Base-by-base conservation (phyloP, 2,888 invertebrate genomes). In the Spilarctia lutea region DNA sequence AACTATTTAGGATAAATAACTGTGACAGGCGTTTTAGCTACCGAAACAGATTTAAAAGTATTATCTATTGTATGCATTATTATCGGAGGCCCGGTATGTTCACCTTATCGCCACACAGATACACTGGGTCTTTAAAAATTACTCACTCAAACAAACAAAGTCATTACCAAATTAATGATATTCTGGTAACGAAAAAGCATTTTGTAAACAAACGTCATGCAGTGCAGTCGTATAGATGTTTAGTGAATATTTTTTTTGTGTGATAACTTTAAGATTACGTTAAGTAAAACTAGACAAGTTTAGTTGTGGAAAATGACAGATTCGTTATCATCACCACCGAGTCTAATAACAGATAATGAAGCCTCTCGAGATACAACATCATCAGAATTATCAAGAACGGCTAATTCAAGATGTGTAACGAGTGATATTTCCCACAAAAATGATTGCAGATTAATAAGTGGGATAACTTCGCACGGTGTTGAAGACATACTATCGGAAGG, bases 151-250 rank as follows among this genome's bases (percentile, higher is more conserved):
- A 91, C 85, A 88, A 87, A 91, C 86, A 87, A 92, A 92, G 91
- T 93, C 94, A 95, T 95, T 96, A 95, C 92, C 91, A 94, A 95
- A 95, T 95, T 94, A 94, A 95, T 94, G 91, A 92, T 87, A 90
- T 89, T 87, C 93, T 94, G 94, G 94, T 95, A 92, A 94, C 92
- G 90, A 94, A 94, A 94, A 94, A 92, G 89, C 93, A 95, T 94
- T 95, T 94, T 90, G 94, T 95, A 93, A 94, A 96, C 92, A 94
- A 94, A 88, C 79, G 88, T 92, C 92, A 90, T 87, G 90, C 90
- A 76, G 90, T 87, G 85, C 92, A 90, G 95, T 92, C 94, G 94
- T 88, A 80, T 91, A 86, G 85, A 87, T 89, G 87, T 79, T 87
- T 84, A 83, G 88, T 91, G 85, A 87, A n/a, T n/a, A n/a, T n/a